Percentiles rank a stretch among this genome's conserved stretches.
Evolutionary conservation across 2,113 vertebrate genomes (phyloP).

Genomic region (Sceloporus undulatus): DNA sequence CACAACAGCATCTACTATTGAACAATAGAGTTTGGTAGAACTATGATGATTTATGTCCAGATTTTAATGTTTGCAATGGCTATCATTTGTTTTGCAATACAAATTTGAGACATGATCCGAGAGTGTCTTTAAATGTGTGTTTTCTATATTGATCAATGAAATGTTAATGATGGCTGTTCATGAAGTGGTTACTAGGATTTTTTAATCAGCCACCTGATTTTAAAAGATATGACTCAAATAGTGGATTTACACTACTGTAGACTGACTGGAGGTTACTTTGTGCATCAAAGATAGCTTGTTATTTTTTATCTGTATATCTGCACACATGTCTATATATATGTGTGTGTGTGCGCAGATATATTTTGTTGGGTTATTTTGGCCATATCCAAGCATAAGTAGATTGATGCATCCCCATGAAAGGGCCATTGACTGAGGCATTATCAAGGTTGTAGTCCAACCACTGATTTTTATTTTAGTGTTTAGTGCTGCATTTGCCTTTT

Average conservation of each 20-base stretch:
- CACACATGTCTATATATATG: too few relatives aligned
- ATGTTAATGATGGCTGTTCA: conserved; percentile 50
- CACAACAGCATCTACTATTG: not conserved
- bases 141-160: conserved; percentile 22
- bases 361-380: too few relatives aligned
- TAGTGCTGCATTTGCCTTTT: too few relatives aligned
- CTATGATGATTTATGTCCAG: not conserved
- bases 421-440: not conserved
- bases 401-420: too few relatives aligned
- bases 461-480: not conserved
- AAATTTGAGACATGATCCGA: conserved; percentile 27
- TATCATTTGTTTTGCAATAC: not conserved
- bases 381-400: too few relatives aligned
- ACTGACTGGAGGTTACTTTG: too few relatives aligned
- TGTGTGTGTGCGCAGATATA: not conserved
- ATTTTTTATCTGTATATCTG: not conserved
- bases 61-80: not conserved
- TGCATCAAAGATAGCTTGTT: not conserved
- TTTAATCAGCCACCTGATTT: not conserved
- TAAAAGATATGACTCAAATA: not conserved
- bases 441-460: not conserved
- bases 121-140: conserved; percentile 11
- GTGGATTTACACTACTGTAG: too few relatives aligned
- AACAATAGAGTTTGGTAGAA: not conserved
- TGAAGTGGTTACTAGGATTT: not conserved